These are phyloP conservation scores for Spodoptera frugiperda DNA, from an alignment of 1,140 invertebrate genomes.

Conservation along the genomic window DNA sequence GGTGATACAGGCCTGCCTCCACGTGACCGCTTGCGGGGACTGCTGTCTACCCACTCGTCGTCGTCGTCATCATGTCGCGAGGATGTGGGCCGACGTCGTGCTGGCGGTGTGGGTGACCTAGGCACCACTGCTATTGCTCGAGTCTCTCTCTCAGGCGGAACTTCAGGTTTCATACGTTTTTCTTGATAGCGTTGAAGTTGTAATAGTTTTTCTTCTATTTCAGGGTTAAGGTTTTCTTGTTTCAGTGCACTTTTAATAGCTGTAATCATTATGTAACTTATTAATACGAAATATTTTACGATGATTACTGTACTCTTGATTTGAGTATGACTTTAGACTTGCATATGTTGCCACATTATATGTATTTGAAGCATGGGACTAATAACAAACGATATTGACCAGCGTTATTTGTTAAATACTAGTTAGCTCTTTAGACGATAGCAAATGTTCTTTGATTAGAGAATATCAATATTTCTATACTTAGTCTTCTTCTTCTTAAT, in stretches of 20 bases:
- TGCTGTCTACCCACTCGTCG: constrained; percentile 85
- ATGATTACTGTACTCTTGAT: too few species aligned
- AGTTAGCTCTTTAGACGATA: too few species aligned
- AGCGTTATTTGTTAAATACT: too few species aligned
- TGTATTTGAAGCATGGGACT: too few species aligned
- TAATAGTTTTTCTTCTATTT: constrained; percentile 96
- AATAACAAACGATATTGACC: too few species aligned
- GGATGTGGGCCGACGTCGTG: constrained; percentile 66
- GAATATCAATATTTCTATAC: too few species aligned
- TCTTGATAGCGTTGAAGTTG: constrained; percentile 95
- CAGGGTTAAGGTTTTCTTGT: constrained; percentile 95
- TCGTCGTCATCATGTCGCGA: constrained; percentile 81
- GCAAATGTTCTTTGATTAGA: too few species aligned
- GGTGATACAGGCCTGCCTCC: constrained; percentile 54
- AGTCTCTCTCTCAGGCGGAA: constrained; percentile 71
- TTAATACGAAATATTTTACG: background rate
- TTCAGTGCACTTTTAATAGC: constrained; percentile 94
- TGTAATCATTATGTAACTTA: constrained; percentile 68
- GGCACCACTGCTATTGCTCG: constrained; percentile 62
- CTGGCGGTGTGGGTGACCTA: constrained; percentile 52
- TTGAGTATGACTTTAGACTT: too few species aligned
- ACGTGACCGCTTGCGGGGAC: constrained; percentile 63
- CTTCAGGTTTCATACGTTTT: constrained; percentile 89
- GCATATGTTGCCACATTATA: too few species aligned
- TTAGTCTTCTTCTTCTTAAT: too few species aligned